A percentile compares a stretch with the other conserved stretches of the same genome.
These are phyloP conservation scores for Gnathonemus echidnorhynchus DNA, from an alignment of 2,113 vertebrate species.

Conservation along the genomic window DNA sequence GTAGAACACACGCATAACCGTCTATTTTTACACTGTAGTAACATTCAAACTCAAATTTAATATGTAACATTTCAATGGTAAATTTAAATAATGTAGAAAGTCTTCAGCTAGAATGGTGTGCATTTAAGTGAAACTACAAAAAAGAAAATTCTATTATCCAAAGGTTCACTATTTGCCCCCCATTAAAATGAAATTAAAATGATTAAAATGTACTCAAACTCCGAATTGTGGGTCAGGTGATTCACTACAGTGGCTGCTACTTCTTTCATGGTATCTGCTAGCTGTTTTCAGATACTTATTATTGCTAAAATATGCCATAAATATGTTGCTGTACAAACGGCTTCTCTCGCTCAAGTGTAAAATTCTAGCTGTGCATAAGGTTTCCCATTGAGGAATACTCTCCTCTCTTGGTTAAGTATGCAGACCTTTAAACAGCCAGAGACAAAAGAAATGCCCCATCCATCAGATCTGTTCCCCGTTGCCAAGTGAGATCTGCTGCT, in stretches of 20 bases:
- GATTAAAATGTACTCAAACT: neutral
- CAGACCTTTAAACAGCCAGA: constrained; percentile 50
- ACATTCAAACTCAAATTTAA: neutral
- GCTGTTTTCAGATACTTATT: neutral
- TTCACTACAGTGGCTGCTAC: neutral
- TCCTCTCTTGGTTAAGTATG: neutral
- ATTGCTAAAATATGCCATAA: neutral
- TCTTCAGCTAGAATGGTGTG: neutral
- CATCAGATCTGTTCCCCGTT: constrained; percentile 42
- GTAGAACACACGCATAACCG: neutral
- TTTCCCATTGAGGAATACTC: neutral
- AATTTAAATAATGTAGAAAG: neutral
- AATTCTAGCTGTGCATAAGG: neutral
- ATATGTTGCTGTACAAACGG: neutral
- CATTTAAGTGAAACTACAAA: neutral
- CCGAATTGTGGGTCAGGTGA: neutral
- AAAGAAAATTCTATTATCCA: neutral
- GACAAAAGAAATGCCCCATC: constrained; percentile 45
- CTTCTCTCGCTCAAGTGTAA: neutral
- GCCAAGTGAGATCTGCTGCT: constrained; percentile 36
- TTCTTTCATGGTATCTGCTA: neutral
- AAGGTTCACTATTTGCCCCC: neutral
- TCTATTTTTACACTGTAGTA: neutral
- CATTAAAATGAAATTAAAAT: neutral
- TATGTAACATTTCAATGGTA: neutral